Evolutionary conservation across 1,140 invertebrate species (phyloP).

Genomic region (Bactericera cockerelli): DNA sequence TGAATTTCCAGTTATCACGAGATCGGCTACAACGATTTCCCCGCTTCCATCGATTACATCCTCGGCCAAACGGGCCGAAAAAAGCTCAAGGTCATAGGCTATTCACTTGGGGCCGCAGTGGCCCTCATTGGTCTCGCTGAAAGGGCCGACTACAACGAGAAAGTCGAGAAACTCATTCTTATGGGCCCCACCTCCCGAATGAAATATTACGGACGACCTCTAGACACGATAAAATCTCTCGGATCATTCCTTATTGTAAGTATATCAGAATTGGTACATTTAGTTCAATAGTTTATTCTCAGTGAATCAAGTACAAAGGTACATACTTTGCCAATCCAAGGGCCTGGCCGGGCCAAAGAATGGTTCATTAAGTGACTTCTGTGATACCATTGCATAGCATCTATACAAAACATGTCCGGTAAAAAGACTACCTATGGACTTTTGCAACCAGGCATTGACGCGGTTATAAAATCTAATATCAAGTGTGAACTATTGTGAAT

Average conservation of each 20-base stretch:
- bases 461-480: no score
- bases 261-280: not conserved
- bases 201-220: constrained; percentile 1
- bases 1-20: constrained; percentile 32
- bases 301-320: no score
- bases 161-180: constrained; percentile 32
- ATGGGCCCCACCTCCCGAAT: constrained; percentile 36
- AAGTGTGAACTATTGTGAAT: no score
- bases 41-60: constrained; percentile 39
- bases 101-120: constrained; percentile 48
- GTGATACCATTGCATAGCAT: no score
- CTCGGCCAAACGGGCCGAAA: constrained; percentile 32
- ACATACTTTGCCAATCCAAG: no score
- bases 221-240: constrained; percentile 1
- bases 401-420: no score
- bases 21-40: constrained; percentile 41
- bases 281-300: no score
- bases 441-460: no score
- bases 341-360: no score
- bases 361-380: no score
- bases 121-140: constrained; percentile 33
- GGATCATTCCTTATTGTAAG: constrained; percentile 2
- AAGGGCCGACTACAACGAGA: constrained; percentile 36
- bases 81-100: constrained; percentile 38
- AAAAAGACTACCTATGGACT: no score